Evolutionary conservation across 2,888 invertebrate genomes (phyloP), one percentile per base, ranked within the genome.

Genomic region (Cynaeus angustus): DNA sequence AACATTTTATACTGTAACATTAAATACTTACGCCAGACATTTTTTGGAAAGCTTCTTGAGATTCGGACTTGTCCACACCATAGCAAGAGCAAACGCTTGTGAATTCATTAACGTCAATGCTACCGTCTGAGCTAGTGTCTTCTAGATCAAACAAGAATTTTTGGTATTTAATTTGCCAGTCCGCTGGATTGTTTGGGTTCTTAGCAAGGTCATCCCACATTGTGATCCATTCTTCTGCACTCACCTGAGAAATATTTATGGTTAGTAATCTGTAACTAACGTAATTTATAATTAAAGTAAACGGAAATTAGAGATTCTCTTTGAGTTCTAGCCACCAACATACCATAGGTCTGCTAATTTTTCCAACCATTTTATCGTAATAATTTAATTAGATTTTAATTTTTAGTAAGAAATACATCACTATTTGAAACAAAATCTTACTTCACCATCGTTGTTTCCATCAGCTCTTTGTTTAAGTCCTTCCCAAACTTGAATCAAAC

Each of bases 71-170:
- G 77, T 92, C 89, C 71, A 96, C 89, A 3, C 95, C 96, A 80
- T 96, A 95, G 81, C 93, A 92, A 72, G 92, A 92, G 86, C 95
- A 95, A 71, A 96, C 95, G 69, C 93, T 91, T 61, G 93, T 92
- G 86, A 96, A 97, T 86, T 97, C 97, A 48, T 92, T 90, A 76
- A 90, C 91, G 85, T 97, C 96, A 81, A 97, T 96, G 80, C 92
- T 91, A 16, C 95, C 95, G 80, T 97, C 96, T 75, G 94, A 94
- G 78, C 95, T 96, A 76, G 95, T 94, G 81, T 96, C 96, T 82
- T 96, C 95, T 79, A 96, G 89, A 82, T 95, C 93, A 86, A 96
- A 96, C 94, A 96, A 96, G 87, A 96, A 95, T 82, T 94, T 91
- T 90, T 94, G 91, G 86, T 96, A 96, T 76, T 90, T 90, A 81